phyloP scores from a whole-genome alignment of 1,140 invertebrate genomes.

The Lepidurus packardi region DNA sequence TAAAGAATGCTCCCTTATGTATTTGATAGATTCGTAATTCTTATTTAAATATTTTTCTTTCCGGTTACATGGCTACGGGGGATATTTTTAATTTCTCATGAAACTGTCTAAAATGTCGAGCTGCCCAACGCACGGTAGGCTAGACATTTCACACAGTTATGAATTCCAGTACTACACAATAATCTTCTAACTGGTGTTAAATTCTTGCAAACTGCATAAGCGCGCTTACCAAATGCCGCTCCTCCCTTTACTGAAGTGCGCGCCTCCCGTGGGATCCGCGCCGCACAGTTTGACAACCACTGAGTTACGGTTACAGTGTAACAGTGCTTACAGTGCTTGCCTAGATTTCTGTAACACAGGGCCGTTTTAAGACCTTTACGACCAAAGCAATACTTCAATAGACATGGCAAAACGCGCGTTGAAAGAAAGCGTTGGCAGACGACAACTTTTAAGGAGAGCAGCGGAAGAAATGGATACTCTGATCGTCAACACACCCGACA shows the following conservation, averaged over 20 bases:
- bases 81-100: not conserved
- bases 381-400: no score
- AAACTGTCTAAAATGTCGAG: not conserved
- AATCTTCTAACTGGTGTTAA: slow-evolving; percentile 1
- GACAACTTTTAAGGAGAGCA: slow-evolving; percentile 1
- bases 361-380: not conserved
- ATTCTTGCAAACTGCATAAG: not conserved
- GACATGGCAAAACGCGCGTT: not conserved
- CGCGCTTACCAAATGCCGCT: not conserved
- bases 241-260: not conserved
- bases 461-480: not conserved
- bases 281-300: not conserved
- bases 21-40: not conserved
- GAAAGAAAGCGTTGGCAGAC: not conserved
- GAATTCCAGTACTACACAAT: not conserved
- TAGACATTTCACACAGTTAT: not conserved
- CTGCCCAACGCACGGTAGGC: not conserved
- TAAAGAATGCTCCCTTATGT: not conserved
- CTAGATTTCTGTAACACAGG: not conserved
- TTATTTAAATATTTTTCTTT: not conserved
- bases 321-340: not conserved
- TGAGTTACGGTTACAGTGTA: not conserved
- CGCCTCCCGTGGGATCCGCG: not conserved
- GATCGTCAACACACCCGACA: not conserved
- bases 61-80: not conserved